Conservation (phyloP, 2,888 invertebrate genomes). For the Drymonia ruficornis region DNA sequence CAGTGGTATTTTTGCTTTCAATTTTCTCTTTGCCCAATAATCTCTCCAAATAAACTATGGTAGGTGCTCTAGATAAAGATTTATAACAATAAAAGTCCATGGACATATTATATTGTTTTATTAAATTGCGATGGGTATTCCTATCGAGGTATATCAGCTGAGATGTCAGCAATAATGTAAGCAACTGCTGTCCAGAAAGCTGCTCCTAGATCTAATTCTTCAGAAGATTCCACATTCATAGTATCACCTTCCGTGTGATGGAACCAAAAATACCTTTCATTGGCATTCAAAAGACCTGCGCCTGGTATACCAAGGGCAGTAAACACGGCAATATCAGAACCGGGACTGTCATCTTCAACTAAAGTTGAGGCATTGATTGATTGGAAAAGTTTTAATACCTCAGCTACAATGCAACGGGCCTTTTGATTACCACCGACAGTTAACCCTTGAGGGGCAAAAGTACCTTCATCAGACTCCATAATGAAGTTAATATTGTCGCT, state of each 20-base stretch:
- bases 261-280: constrained; percentile 89
- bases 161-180: constrained; percentile 91
- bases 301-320: constrained; percentile 88
- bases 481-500: constrained; percentile 88
- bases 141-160: constrained; percentile 86
- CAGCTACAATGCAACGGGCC: constrained; percentile 87
- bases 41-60: not conserved
- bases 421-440: constrained; percentile 86
- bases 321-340: constrained; percentile 89
- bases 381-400: constrained; percentile 87
- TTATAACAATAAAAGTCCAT: not conserved
- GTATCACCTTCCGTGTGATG: constrained; percentile 93
- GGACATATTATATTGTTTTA: not conserved
- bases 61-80: no score
- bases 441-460: constrained; percentile 90
- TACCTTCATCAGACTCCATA: constrained; percentile 94
- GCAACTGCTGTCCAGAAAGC: constrained; percentile 92
- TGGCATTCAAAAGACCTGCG: constrained; percentile 88
- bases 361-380: constrained; percentile 88
- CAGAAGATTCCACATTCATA: constrained; percentile 89
- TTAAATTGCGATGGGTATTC: not conserved
- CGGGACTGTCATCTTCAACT: constrained; percentile 81
- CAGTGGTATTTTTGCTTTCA: not conserved
- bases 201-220: constrained; percentile 88
- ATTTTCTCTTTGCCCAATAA: not conserved